Conservation (phyloP, 1,140 invertebrate species). For the Brachionus manjavacas region DNA sequence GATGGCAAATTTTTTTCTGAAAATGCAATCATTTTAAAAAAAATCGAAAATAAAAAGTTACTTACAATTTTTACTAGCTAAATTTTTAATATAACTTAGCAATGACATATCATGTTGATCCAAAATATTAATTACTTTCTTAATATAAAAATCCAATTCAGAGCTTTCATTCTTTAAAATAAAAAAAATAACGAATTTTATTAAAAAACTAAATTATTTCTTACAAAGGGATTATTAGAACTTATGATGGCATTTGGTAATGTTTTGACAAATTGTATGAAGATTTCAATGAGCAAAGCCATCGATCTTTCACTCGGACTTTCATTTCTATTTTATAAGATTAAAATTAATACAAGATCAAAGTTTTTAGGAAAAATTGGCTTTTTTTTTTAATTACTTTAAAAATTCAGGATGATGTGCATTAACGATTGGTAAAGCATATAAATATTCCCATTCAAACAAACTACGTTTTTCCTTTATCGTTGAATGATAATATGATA, state of each 20-base stretch:
- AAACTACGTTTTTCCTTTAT: constrained; percentile 1
- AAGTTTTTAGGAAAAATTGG: not conserved
- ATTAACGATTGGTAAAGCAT: constrained; percentile 13
- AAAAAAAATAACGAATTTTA: not conserved
- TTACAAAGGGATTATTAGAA: constrained; percentile 23
- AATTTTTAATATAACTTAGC: not conserved
- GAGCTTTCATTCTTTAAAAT: constrained; percentile 12
- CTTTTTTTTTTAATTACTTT: not conserved
- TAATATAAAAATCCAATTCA: constrained; percentile 17
- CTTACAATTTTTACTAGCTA: constrained; percentile 16
- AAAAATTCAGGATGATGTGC: constrained; percentile 23
- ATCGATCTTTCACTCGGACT: constrained; percentile 37
- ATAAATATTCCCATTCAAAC: constrained; percentile 30
- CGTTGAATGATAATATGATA: constrained; percentile 41
- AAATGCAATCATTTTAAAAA: no score
- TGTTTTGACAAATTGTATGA: constrained; percentile 12
- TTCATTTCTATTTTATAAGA: constrained; percentile 41
- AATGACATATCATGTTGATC: constrained; percentile 1
- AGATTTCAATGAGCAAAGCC: constrained; percentile 36
- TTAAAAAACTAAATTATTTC: not conserved
- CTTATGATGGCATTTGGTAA: not conserved
- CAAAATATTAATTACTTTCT: not conserved
- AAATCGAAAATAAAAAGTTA: not conserved
- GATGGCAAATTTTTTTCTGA: no score
- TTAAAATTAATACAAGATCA: not conserved